A percentile compares a stretch with the other conserved stretches of the same genome.
phyloP scores from a whole-genome alignment of 2,888 invertebrate species.

The Hirtodrosophila duncani region DNA sequence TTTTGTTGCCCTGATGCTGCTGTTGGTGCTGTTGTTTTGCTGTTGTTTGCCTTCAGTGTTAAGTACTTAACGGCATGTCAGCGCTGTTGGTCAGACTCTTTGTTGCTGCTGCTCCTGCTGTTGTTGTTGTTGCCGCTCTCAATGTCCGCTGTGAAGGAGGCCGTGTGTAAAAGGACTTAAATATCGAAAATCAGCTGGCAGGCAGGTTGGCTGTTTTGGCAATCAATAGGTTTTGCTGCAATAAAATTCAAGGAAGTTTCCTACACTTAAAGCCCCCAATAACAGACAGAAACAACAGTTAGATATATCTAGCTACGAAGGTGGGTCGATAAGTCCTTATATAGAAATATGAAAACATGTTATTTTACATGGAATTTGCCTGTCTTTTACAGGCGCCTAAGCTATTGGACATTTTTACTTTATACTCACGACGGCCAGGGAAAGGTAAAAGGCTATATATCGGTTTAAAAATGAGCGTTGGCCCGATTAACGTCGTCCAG shows the following conservation, averaged over 20 bases:
- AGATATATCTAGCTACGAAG: too few relatives aligned
- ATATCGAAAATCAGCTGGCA: slow-evolving; percentile 48
- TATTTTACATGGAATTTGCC: too few relatives aligned
- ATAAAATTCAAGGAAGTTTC: slow-evolving; percentile 1
- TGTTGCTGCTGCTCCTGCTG: slow-evolving; percentile 7
- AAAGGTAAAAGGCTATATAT: too few relatives aligned
- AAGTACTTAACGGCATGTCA: slow-evolving; percentile 64
- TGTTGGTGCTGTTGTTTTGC: slow-evolving; percentile 14
- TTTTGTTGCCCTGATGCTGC: slow-evolving; percentile 13
- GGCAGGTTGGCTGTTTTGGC: slow-evolving; percentile 45
- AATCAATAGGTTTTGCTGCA: slow-evolving; percentile 58
- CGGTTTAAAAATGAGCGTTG: too few relatives aligned
- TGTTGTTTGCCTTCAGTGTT: slow-evolving; percentile 61
- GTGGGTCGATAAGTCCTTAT: too few relatives aligned
- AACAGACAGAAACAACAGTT: neutral
- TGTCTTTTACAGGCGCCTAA: too few relatives aligned
- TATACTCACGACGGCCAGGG: too few relatives aligned
- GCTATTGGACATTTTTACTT: too few relatives aligned
- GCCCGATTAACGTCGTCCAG: too few relatives aligned
- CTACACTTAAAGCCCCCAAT: slow-evolving; percentile 21
- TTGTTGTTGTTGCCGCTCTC: neutral
- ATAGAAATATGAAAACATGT: too few relatives aligned
- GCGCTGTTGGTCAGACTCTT: slow-evolving; percentile 46
- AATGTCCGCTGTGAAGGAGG: too few relatives aligned
- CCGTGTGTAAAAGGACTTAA: slow-evolving; percentile 14